Evolutionary conservation across 1,140 invertebrate genomes (phyloP).

Genomic region (Ceratina japonica): DNA sequence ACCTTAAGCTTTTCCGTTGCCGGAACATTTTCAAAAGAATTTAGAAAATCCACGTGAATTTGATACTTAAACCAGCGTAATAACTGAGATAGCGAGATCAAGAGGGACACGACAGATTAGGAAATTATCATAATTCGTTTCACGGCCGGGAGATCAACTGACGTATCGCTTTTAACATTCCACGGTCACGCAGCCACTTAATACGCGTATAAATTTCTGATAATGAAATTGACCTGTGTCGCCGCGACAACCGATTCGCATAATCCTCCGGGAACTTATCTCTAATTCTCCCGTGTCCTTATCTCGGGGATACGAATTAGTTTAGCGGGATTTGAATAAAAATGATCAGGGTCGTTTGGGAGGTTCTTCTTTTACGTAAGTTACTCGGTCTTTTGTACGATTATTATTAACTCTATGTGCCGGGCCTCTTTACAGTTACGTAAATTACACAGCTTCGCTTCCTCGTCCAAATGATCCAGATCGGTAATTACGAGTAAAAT

Average conservation of each 20-base stretch:
- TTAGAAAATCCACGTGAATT: too few relatives aligned
- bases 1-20: too few relatives aligned
- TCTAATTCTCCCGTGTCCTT: too few relatives aligned
- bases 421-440: conserved; percentile 16
- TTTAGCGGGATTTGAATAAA: conserved; percentile 4
- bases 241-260: neutral
- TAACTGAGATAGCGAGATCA: neutral
- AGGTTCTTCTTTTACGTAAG: too few relatives aligned
- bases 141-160: too few relatives aligned
- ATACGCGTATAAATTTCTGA: too few relatives aligned
- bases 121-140: too few relatives aligned
- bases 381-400: neutral
- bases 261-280: neutral
- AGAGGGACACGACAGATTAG: neutral
- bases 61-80: too few relatives aligned
- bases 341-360: neutral
- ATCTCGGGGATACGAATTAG: neutral
- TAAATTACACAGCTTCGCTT: neutral
- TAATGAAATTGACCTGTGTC: neutral
- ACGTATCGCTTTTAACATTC: too few relatives aligned
- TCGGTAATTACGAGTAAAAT: conserved; percentile 17
- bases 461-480: neutral
- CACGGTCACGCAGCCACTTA: too few relatives aligned
- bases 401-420: neutral
- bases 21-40: too few relatives aligned